phyloP scores from a whole-genome alignment of 2,888 invertebrate species.

The Dusona sp. region DNA sequence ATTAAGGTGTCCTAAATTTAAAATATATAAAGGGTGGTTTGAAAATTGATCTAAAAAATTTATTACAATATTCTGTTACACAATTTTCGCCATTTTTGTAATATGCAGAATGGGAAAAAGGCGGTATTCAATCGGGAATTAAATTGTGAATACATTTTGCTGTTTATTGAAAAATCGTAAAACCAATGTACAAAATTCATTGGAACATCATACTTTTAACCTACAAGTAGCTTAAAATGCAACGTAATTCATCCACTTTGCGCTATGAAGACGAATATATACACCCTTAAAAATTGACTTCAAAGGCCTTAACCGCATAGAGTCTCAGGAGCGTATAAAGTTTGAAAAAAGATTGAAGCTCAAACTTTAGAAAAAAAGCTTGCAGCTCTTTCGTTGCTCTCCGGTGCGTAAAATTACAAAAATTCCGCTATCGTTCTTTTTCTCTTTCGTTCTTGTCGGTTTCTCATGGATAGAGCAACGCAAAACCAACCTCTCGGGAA shows the following conservation, averaged over 20 bases:
- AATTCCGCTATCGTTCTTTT: constrained; percentile 20
- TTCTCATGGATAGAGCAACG: constrained; percentile 5
- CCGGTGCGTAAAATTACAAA: constrained; percentile 49
- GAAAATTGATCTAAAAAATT: neutral
- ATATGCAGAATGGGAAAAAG: neutral
- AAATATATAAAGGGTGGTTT: neutral
- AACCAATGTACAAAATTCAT: neutral
- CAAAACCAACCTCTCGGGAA: constrained; percentile 7
- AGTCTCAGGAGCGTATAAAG: constrained; percentile 1
- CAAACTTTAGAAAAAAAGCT: constrained; percentile 29
- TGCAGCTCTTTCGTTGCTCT: constrained; percentile 23
- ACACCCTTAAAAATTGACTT: constrained; percentile 24
- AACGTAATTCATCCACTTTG: neutral
- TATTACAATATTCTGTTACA: no score
- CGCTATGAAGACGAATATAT: constrained; percentile 24
- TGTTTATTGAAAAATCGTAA: neutral
- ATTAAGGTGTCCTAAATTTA: neutral
- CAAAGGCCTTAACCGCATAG: constrained; percentile 32
- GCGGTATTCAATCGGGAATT: neutral
- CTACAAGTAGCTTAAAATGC: constrained; percentile 8
- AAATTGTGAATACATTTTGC: neutral
- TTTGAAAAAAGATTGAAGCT: constrained; percentile 31
- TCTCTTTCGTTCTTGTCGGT: neutral
- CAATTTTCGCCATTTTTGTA: no score
- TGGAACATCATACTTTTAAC: neutral